Percentiles rank a stretch among this genome's conserved stretches.
These are phyloP conservation scores for Oscheius myriophilus DNA, from an alignment of 2,888 invertebrate genomes.

Conservation along the genomic window DNA sequence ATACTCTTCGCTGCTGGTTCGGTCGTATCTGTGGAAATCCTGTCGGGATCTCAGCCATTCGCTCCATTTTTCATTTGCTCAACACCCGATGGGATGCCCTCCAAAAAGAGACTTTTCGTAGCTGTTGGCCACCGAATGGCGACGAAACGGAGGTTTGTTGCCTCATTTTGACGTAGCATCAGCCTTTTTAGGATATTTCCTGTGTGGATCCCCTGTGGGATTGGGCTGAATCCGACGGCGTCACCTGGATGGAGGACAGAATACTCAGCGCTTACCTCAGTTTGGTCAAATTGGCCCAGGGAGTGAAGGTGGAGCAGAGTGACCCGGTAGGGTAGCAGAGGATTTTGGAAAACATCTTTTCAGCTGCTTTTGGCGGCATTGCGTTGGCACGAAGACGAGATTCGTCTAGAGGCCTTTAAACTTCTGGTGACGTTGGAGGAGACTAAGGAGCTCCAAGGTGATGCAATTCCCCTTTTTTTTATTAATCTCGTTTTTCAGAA, in stretches of 20 bases:
- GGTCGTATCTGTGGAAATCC: neutral
- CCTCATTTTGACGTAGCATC: neutral
- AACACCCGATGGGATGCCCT: neutral
- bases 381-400: conserved; percentile 19
- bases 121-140: conserved; percentile 8
- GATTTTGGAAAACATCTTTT: neutral
- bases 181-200: conserved; percentile 23
- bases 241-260: conserved; percentile 21
- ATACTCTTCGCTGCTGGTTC: conserved; percentile 16
- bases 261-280: conserved; percentile 13
- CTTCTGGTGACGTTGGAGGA: neutral
- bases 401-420: conserved; percentile 10
- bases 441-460: neutral
- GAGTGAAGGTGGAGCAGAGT: neutral
- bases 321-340: neutral
- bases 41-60: neutral
- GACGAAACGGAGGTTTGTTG: conserved; percentile 12
- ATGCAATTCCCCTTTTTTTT: neutral
- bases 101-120: neutral
- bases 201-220: conserved; percentile 28
- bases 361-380: conserved; percentile 10
- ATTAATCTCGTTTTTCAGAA: neutral
- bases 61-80: neutral
- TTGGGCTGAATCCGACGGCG: conserved; percentile 26
- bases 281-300: neutral